Base-by-base conservation (phyloP, 1,140 invertebrate genomes). In the Diachasmimorpha longicaudata region DNA sequence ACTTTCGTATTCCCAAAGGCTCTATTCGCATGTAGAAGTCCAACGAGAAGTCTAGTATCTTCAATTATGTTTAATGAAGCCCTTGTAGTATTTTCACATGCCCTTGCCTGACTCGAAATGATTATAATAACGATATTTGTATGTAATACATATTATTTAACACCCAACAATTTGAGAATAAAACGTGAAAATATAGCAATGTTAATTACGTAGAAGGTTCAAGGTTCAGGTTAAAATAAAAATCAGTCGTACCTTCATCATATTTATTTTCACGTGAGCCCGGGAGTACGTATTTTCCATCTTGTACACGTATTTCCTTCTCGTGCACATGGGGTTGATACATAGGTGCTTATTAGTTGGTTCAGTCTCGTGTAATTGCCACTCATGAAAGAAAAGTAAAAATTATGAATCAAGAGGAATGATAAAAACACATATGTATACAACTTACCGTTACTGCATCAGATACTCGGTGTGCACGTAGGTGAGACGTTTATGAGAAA, bases 291-390 rank as follows among this genome's bases (percentile, higher is more conserved):
- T 63, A 63, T 63, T 63, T 63, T 63, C 58, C 23, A 25, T 63
- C 23, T 63, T 63, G 21, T 25, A 63, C 58, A 63, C 23, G 58
- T 63, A 63, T 63, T 63, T 63, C 58, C 58, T 13, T 25, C 58
- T 25, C 23, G 58, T 63, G 58, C 23, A 25, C 58, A 63, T 14
- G 9, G 19, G 19, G 21, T 25, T 25, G 58, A 25, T 9, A 13
- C 23, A 16, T 25, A 63, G 58, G 58, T 63, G 58, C 58, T 63
- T 63, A 63, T 63, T 63, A 63, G 58, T 63, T 63, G 58, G 19
- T 63, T 63, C 58, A 63, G 21, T 63, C 58, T 63, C 58, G 58
- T 63, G 58, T 63, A 63, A 63, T 63, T 63, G 58, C 58, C 11
- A 63, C 58, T 63, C 58, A 25, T 23, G 21, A 63, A 63, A 63